Evolutionary conservation across 2,888 invertebrate species (phyloP), one percentile per base, ranked within the genome.

Genomic region (Hofmannophila pseudospretella): DNA sequence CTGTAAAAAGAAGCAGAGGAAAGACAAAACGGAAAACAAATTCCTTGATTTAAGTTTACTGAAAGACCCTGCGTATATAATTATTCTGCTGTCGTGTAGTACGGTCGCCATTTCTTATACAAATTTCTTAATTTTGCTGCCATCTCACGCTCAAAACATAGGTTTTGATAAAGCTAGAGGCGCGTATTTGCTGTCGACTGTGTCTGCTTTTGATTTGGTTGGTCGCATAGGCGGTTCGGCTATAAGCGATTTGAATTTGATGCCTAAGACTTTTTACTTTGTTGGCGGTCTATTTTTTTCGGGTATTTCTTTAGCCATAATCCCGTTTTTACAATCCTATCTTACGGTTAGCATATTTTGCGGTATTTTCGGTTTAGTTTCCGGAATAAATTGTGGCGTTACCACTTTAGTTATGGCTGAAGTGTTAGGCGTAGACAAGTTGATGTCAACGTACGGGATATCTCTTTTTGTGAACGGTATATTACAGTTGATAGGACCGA

Each of bases 381-480:
- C 95, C 0, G 96, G 96, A 0, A 89, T 93, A 0, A 96, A 95
- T 63, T 94, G 95, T 7, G 94, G 95, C 2, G 92, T 95, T 0
- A 95, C 95, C 0, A 94, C 96, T 0, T 89, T 96, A 23, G 94
- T 96, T 0, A 94, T 96, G 94, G 94, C 95, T 0, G 95, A 96
- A 61, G 90, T 94, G 78, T 74, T 96, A n/a, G 96, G 96, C 0
- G 92, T 93, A 0, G 95, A 96, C 48, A 88, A 94, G 28, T 68
- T 96, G 0, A 94, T 94, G 59, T 94, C 95, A 0, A 94, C 95
- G 0, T 96, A 95, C 51, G 96, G 96, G 1, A 94, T 96, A 27
- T 94, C 95, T 51, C 78, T 96, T 13, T 95, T 96, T 57, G 92
- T 96, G 0, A 96, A 95, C 62, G 96, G 96, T 1, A 77, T 96